Evolutionary conservation across 2,113 vertebrate species (phyloP), one percentile per base, ranked within the genome.

Genomic region (Baryphthengus martii): DNA sequence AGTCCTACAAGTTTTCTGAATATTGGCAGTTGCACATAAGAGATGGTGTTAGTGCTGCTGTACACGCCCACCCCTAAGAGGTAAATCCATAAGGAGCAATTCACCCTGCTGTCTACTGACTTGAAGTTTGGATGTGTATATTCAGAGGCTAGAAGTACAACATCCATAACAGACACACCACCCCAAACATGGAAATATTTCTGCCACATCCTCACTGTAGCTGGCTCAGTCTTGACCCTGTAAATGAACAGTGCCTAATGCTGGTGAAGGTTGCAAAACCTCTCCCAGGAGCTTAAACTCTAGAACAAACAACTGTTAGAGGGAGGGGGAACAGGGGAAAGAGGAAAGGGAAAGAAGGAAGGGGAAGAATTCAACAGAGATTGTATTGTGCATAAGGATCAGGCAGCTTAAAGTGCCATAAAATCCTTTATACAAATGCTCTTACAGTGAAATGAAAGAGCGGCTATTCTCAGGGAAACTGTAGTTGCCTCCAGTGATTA

Each of bases 341-440:
- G 82, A 83, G 20, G 28, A 82, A 75, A 78, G 70, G 53, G 33
- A 80, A 74, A 59, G 53, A 40, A 75, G 20, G 31, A 82, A 83
- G 25, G 40, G 63, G 44, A 59, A 65, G 80, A 87, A 87, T 29
- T 77, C 35, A 91, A 59, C 49, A 90, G 52, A 78, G 44, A 9
- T 55, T 79, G 17, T 65, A 90, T 89, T 95, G 88, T 94, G 72
- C 35, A 3, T 61, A 40, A 87, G 65, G 85, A 93, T 93, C 79
- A 88, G 79, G 72, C 77, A 90, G 73, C 79, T 94, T 92, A 74
- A 92, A 90, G 56, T 75, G 65, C 70, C 49, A 35, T 78, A 75
- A 90, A 92, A 86, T 65, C 80, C 83, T 87, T 86, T 72, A 61
- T 42, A 65, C n/a, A 85, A 89, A 87, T 65, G 67, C 90, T 81